Percentiles rank a stretch among this genome's conserved stretches.
Conservation (phyloP, 1,140 invertebrate species). For the Dendrolimus kikuchii region DNA sequence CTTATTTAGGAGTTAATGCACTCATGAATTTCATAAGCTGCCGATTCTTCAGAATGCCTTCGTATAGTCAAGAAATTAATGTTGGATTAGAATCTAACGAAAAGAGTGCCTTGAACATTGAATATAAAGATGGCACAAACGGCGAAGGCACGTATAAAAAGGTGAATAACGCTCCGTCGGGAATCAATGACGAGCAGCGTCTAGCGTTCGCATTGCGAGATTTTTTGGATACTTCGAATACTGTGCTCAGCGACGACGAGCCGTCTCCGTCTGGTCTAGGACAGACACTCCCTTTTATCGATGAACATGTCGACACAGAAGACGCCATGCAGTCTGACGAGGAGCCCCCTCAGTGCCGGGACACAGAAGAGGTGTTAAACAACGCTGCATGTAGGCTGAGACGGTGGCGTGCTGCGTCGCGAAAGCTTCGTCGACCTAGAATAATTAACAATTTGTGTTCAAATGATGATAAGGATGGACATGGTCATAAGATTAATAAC, state of each 20-base stretch:
- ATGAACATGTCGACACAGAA: constrained; percentile 40
- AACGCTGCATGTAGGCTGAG: constrained; percentile 57
- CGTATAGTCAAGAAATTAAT: constrained; percentile 55
- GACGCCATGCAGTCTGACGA: constrained; percentile 45
- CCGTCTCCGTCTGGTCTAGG: constrained; percentile 38
- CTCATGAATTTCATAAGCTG: constrained; percentile 25
- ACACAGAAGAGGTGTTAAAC: constrained; percentile 56
- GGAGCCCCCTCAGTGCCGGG: constrained; percentile 35
- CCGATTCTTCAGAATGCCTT: constrained; percentile 46
- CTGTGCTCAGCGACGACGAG: constrained; percentile 33
- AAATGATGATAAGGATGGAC: constrained; percentile 40
- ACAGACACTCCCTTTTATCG: constrained; percentile 51
- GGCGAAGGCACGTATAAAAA: constrained; percentile 26
- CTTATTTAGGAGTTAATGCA: too few species aligned
- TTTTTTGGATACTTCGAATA: constrained; percentile 42
- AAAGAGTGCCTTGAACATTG: constrained; percentile 34
- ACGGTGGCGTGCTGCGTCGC: constrained; percentile 54
- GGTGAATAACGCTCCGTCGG: constrained; percentile 31
- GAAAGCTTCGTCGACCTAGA: constrained; percentile 42
- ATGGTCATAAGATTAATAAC: constrained; percentile 32
- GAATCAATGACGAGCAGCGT: constrained; percentile 45
- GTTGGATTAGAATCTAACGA: constrained; percentile 50
- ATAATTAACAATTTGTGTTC: constrained; percentile 62
- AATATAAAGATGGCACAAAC: constrained; percentile 33
- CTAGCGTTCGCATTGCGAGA: constrained; percentile 54